Conservation (phyloP, 2,113 vertebrate genomes). For the Nothocercus julius region DNA sequence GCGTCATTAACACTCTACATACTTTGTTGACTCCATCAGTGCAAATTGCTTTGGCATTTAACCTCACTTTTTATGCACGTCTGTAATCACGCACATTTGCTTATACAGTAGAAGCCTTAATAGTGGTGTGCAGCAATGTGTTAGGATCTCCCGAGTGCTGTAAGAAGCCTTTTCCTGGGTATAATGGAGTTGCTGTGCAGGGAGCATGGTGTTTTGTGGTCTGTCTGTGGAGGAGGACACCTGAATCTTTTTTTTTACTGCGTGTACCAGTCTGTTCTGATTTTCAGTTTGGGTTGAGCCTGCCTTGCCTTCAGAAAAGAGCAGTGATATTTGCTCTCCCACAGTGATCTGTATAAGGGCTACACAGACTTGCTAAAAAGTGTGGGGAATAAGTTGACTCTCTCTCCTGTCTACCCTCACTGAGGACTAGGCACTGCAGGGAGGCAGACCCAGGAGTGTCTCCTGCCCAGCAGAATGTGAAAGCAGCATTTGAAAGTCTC, state of each 20-base stretch:
- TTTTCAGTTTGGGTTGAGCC: not conserved
- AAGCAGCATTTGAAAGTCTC: not conserved
- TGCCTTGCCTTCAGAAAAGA: not conserved
- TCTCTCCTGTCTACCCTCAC: not conserved
- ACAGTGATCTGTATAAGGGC: not conserved
- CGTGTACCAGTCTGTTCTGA: not conserved
- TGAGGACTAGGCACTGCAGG: not conserved
- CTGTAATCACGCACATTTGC: not conserved
- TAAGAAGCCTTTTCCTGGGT: not conserved
- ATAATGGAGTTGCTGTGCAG: not conserved
- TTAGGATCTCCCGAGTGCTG: not conserved
- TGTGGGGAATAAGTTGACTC: not conserved
- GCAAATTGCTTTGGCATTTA: constrained; percentile 7
- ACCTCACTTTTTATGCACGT: not conserved
- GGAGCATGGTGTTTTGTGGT: not conserved
- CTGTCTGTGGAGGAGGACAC: not conserved
- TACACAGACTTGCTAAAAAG: not conserved
- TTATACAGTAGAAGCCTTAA: not conserved
- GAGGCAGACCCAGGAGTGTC: not conserved
- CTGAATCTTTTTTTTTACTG: not conserved
- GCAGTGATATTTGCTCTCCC: not conserved
- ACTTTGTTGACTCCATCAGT: not conserved
- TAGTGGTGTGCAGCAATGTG: not conserved
- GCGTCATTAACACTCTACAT: not conserved
- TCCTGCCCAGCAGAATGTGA: not conserved